A percentile compares a stretch with the other conserved stretches of the same genome.
Evolutionary conservation across 2,797 vertebrate genomes (phyloP).

Genomic region (Ceryle rudis): DNA sequence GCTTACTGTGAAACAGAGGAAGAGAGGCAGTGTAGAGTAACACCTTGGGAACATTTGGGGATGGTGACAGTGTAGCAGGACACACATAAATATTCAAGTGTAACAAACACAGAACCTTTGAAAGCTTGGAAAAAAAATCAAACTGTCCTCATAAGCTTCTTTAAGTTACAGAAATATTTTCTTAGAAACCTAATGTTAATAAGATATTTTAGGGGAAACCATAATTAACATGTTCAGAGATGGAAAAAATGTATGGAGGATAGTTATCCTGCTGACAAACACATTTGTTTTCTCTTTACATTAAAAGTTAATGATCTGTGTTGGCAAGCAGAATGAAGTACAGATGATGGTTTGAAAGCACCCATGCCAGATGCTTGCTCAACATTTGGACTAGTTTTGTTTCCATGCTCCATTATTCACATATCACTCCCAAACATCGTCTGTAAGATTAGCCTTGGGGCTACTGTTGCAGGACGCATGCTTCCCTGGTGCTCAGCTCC

Average conservation of each 20-base stretch:
- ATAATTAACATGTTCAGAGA: conserved; percentile 23
- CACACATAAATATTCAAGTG: neutral
- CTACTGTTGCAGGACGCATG: neutral
- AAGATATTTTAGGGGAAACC: neutral
- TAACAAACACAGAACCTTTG: neutral
- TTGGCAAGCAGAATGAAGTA: conserved; percentile 39
- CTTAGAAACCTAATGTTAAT: neutral
- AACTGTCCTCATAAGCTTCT: neutral
- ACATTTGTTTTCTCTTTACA: conserved; percentile 56
- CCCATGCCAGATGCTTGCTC: conserved; percentile 25
- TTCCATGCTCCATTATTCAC: neutral
- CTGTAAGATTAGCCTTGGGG: neutral
- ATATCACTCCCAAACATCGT: neutral
- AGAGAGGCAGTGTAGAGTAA: neutral
- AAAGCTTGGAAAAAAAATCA: neutral
- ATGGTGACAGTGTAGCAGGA: neutral
- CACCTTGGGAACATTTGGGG: neutral
- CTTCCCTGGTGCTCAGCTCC: neutral
- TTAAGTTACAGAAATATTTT: neutral
- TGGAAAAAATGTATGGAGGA: neutral
- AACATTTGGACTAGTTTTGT: conserved; percentile 5
- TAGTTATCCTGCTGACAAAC: conserved; percentile 44
- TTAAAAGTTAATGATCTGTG: conserved; percentile 57
- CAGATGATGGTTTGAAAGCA: conserved; percentile 44
- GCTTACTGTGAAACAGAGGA: neutral